Evolutionary conservation across 1,140 invertebrate genomes (phyloP), one percentile per base, ranked within the genome.

Genomic region (Caenorhabditis remanei): DNA sequence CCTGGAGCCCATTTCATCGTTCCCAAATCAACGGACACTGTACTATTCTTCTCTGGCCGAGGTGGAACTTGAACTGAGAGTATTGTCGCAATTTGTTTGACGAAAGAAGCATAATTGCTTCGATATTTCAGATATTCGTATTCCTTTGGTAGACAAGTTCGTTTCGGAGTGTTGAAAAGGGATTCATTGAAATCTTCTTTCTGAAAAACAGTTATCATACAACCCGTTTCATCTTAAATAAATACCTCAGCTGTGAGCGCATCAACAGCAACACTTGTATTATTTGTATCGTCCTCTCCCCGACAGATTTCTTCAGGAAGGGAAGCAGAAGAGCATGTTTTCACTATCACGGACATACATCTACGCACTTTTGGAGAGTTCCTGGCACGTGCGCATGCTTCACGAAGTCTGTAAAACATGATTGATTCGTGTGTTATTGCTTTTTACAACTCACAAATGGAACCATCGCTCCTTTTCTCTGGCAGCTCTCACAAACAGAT

Each of bases 391-490:
- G 87, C 61, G 61, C 90, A 89, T 8, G 90, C 88, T 86, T 90
- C 86, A 13, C 90, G 82, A 58, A 93, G 86, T 89, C 83, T 86
- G 67, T 87, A 89, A 87, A 61, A 79, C 65, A 19, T 24, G 40
- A 40, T 46, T 41, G 19, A 56, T 84, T n/a, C 53, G 56, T 13
- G 87, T 41, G 14, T 71, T 58, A 50, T 41, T 21, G 46, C 92
- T 87, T 91, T 94, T 92, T 93, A 93, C n/a, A 88, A 87, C 86
- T 88, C 89, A 88, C 84, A 93, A 90, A 88, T 93, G 92, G 93
- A 94, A 96, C 96, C 96, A 97, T 90, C 96, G 95, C 93, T 97
- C 96, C 93, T 97, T 97, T 90, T 97, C 96, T 71, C 96, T 93
- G 90, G 96, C 95, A 82, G 95, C 95, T 87, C 96, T 94, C 4